Percentiles rank a stretch among this genome's conserved stretches.
Conservation (phyloP, 1,140 invertebrate genomes). For the Anastatus disparis region DNA sequence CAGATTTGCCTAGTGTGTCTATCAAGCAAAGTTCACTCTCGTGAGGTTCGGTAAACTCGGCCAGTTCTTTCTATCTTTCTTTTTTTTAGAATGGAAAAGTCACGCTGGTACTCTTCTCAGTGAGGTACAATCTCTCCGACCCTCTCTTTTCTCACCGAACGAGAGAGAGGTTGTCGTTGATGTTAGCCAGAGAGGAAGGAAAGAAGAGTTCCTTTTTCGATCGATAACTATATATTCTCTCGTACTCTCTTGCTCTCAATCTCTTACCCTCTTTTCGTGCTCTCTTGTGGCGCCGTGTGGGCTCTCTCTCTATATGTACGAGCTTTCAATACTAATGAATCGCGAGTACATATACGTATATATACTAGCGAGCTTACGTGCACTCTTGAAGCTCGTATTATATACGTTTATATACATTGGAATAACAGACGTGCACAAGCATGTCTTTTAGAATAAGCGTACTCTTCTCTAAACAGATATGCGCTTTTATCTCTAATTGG, state of each 20-base stretch:
- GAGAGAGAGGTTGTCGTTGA: background rate
- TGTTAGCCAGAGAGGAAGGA: no score
- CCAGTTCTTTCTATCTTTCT: background rate
- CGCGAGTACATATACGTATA: no score
- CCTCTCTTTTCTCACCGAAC: background rate
- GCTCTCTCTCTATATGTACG: background rate
- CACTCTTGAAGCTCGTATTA: no score
- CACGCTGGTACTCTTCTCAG: constrained; percentile 5
- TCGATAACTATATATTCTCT: background rate
- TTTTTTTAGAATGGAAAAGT: constrained; percentile 11
- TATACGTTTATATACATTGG: no score
- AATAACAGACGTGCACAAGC: no score
- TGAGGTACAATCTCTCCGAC: background rate
- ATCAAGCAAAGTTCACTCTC: constrained; percentile 25
- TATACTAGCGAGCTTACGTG: no score
- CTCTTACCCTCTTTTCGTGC: no score
- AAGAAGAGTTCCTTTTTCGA: no score
- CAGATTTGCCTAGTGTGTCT: constrained; percentile 23
- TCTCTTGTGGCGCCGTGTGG: background rate
- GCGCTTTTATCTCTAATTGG: no score
- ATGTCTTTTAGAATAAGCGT: no score
- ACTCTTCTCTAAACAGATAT: no score
- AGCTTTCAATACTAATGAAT: background rate
- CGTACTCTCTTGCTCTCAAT: background rate
- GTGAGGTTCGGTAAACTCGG: constrained; percentile 23